These are phyloP conservation scores for Chaenodraco wilsoni DNA, from an alignment of 2,797 vertebrate species.

Conservation along the genomic window DNA sequence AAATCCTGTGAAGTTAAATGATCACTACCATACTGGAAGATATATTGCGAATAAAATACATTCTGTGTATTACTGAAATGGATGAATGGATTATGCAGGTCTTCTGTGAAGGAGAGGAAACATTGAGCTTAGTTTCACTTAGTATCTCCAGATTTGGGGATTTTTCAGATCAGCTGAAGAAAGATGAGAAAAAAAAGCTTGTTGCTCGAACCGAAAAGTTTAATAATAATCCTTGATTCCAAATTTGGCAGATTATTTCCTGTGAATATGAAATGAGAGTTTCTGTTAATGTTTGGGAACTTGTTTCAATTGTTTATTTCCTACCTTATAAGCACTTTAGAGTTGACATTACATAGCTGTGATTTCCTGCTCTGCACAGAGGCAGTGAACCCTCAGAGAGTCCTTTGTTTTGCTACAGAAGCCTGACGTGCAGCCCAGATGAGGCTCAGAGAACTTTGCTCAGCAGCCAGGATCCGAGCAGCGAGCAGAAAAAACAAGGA, in stretches of 20 bases:
- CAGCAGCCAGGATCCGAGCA: constrained; percentile 35
- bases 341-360: not conserved
- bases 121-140: not conserved
- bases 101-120: not conserved
- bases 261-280: no score
- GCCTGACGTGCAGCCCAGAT: constrained; percentile 30
- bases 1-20: not conserved
- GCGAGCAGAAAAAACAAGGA: constrained; percentile 63
- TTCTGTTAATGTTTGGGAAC: no score
- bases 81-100: not conserved
- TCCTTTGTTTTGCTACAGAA: constrained; percentile 34
- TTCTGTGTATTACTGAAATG: not conserved
- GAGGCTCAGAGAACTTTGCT: constrained; percentile 36
- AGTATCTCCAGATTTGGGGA: not conserved
- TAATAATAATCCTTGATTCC: no score
- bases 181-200: not conserved
- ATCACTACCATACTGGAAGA: not conserved
- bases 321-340: constrained; percentile 13
- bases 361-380: constrained; percentile 1
- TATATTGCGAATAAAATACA: not conserved
- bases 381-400: constrained; percentile 29
- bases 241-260: no score
- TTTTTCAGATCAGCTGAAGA: not conserved
- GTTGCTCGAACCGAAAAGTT: no score
- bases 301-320: not conserved